Conservation (phyloP, 2,113 vertebrate genomes). For the Pitta sordida region DNA sequence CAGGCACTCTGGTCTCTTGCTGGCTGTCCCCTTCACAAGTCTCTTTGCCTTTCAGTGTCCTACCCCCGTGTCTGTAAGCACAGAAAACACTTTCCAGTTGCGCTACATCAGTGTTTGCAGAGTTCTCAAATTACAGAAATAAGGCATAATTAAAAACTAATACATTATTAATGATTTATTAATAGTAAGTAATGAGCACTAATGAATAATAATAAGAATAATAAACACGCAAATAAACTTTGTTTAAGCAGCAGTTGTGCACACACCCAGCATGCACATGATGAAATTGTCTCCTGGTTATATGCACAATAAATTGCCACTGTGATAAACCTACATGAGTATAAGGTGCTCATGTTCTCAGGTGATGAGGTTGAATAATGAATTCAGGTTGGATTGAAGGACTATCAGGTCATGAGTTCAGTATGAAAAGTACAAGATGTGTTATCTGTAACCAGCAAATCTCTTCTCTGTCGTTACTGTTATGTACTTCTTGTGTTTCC, state of each 20-base stretch:
- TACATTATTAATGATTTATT: neutral
- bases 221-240: neutral
- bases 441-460: fast-evolving
- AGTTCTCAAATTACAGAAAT: too few species aligned
- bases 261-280: neutral
- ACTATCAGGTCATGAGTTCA: neutral
- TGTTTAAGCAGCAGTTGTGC: neutral
- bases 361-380: neutral
- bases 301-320: neutral
- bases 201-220: neutral
- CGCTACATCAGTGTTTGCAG: too few species aligned
- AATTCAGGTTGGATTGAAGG: neutral
- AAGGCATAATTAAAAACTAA: neutral
- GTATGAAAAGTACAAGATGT: neutral
- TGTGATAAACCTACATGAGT: neutral
- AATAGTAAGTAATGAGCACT: neutral
- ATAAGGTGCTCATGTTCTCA: neutral
- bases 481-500: neutral
- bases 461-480: neutral
- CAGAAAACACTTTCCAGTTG: neutral
- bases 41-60: neutral
- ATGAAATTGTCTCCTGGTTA: neutral
- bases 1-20: neutral
- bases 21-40: neutral
- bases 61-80: neutral